These are phyloP conservation scores for Laspeyria flexula DNA, from an alignment of 2,888 invertebrate genomes.

Conservation along the genomic window DNA sequence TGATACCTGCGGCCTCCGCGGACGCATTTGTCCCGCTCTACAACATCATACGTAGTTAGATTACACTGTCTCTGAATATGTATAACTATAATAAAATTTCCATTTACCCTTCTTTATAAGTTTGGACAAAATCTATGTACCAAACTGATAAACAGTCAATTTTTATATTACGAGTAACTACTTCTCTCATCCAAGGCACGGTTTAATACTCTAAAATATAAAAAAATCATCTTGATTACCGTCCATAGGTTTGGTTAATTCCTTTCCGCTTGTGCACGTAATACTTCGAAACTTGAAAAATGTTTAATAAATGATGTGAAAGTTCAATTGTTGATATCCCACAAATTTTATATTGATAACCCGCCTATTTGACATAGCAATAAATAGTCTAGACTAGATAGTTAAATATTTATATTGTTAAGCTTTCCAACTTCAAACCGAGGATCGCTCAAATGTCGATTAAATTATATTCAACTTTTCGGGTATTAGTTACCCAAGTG, in stretches of 20 bases:
- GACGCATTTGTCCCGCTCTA: constrained; percentile 73
- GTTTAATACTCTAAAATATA: constrained; percentile 41
- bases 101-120: constrained; percentile 22
- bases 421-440: constrained; percentile 69
- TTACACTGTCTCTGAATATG: constrained; percentile 61
- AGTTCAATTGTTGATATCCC: constrained; percentile 70
- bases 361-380: constrained; percentile 86
- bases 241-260: constrained; percentile 62
- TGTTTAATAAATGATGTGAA: constrained; percentile 48
- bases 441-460: constrained; percentile 58
- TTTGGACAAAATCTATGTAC: constrained; percentile 29
- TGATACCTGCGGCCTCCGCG: constrained; percentile 28
- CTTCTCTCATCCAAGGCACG: constrained; percentile 46
- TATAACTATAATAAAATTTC: constrained; percentile 37
- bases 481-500: no score
- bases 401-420: constrained; percentile 72
- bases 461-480: constrained; percentile 20
- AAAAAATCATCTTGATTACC: constrained; percentile 61
- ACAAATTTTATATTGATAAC: constrained; percentile 76
- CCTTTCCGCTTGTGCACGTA: constrained; percentile 45
- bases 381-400: constrained; percentile 84
- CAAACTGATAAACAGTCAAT: constrained; percentile 56
- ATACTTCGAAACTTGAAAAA: constrained; percentile 30
- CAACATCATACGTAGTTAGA: constrained; percentile 61
- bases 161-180: constrained; percentile 49